Evolutionary conservation across 2,797 vertebrate genomes (phyloP).

Genomic region (Urocyon cinereoargenteus): DNA sequence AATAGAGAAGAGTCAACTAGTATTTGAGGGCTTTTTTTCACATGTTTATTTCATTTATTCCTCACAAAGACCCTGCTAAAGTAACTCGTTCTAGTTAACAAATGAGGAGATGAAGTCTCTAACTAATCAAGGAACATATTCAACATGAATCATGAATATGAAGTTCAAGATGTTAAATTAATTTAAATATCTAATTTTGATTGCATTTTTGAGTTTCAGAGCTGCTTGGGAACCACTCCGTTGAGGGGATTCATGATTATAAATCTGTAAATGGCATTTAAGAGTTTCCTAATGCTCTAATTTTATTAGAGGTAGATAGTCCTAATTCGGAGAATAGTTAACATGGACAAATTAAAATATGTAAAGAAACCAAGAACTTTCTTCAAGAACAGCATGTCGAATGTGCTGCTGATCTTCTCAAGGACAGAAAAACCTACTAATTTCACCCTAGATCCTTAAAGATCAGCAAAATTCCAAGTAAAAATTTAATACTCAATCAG

Average conservation of each 20-base stretch:
- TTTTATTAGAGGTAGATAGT: conserved; percentile 66
- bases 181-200: conserved; percentile 82
- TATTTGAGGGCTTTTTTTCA: conserved; percentile 22
- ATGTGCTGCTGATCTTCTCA: not conserved
- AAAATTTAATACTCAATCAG: conserved; percentile 27
- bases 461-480: not conserved
- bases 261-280: conserved; percentile 69
- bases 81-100: conserved; percentile 68
- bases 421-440: not conserved
- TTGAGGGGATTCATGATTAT: conserved; percentile 52
- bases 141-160: conserved; percentile 78
- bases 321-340: conserved; percentile 48
- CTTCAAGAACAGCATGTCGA: not conserved
- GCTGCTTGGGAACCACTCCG: conserved; percentile 55
- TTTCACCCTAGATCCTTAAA: not conserved
- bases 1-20: not conserved
- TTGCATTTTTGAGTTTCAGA: conserved; percentile 75
- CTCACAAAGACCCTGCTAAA: conserved; percentile 59
- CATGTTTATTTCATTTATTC: conserved; percentile 63
- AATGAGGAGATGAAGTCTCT: conserved; percentile 66
- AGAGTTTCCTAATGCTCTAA: conserved; percentile 65
- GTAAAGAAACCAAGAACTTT: conserved; percentile 38
- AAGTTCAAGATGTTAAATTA: conserved; percentile 81
- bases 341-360: conserved; percentile 44
- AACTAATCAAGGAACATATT: conserved; percentile 78